Evolutionary conservation across 2,797 vertebrate species (phyloP), one percentile per base, ranked within the genome.

Genomic region (Tragelaphus oryx): DNA sequence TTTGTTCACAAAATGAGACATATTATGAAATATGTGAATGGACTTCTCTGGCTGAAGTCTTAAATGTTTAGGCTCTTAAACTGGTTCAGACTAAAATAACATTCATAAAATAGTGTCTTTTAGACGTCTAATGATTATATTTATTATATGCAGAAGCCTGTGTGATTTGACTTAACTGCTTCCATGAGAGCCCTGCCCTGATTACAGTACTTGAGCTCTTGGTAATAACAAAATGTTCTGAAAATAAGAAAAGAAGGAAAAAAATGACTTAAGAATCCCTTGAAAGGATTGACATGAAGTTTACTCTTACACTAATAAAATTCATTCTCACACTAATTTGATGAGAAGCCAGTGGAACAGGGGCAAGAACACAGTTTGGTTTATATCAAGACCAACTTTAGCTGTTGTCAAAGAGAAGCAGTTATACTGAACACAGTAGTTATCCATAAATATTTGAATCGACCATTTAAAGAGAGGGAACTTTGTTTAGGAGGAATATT

Each of bases 1-100:
- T 96, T 96, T 94, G 92, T 94, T 90, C 93, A 91, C 81, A 93
- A 94, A 96, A 96, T 26, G 93, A 95, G 94, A 95, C 83, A 48
- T 81, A 59, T 93, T 89, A 28, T 93, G 84, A 97, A 97, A 95
- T 97, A 95, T 78, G 87, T 84, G 91, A 96, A 54, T 41, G 26
- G 65, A 83, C 87, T 91, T 62, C 60, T 91, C 17, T 88, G 80
- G 89, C 41, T 96, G 85, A 87, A 85, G 57, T 95, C 54, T 76
- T 86, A 97, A 95, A 68, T 89, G 83, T 59, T 37, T 78, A 68
- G 75, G 37, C 50, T 93, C 95, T 94, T 93, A 95, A 74, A 68
- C 83, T 85, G 80, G 80, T 90, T 95, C 28, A 33, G 44, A 93
- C 80, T 89, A 89, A 94, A 96, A 92, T 91, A 90, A 86, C 11